Evolutionary conservation across 2,113 vertebrate genomes (phyloP), one percentile per base, ranked within the genome.

Genomic region (Symphodus melops): DNA sequence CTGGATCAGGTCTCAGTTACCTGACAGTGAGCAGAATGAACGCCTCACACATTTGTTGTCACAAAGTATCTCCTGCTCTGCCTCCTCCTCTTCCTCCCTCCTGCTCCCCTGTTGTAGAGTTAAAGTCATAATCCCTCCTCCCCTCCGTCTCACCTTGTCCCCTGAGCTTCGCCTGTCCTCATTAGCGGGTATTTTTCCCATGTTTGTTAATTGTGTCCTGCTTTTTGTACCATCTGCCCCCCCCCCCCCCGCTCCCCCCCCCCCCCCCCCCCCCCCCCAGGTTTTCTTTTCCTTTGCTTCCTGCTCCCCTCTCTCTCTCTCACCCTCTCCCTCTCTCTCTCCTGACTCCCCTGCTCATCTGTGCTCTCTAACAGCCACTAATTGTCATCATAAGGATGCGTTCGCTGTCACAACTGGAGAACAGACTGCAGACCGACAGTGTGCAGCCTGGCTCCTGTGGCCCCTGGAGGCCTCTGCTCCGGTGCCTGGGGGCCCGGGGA

Each of bases 351-450:
- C 68, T 68, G 78, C 88, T 92, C 92, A 88, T 91, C 89, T 91
- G 91, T 84, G 91, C 91, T 86, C 89, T 91, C 89, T 93, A 93
- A 93, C 92, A 89, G 91, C 75, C 90, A 88, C 92, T 95, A 94
- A 95, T 94, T 94, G 92, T 92, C 90, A 93, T 94, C 94, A 94
- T 95, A 94, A 94, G 92, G 94, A 86, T 83, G 83, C 78, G 79
- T 88, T 91, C 90, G 81, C 92, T 91, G 91, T 93, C 93, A 94
- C 93, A 93, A 93, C 93, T 93, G 89, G 91, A 93, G 87, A 95
- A 94, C 94, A 95, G 93, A 86, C 93, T 89, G 89, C 71, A 79
- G 89, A 93, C 93, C 89, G 90, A 93, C 92, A 93, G 87, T 82
- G 83, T 76, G 82, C 91, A 92, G 88, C 84, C 93, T 93, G 91